These are phyloP conservation scores for Latheticus oryzae DNA, from an alignment of 2,888 invertebrate species.

Conservation along the genomic window DNA sequence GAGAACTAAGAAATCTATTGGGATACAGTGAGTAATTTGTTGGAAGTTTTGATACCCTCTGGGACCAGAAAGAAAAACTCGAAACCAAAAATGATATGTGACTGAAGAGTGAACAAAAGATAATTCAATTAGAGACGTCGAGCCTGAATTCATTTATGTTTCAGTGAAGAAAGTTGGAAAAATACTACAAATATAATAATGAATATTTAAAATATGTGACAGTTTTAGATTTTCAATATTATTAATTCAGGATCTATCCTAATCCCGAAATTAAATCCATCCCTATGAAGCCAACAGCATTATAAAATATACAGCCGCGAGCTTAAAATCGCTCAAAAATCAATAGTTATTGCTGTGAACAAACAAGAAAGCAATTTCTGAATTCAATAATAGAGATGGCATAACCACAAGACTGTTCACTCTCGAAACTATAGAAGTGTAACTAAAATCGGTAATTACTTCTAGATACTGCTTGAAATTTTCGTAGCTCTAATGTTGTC, in stretches of 20 bases:
- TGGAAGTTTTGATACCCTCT: constrained; percentile 3
- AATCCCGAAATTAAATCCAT: constrained; percentile 11
- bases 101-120: too few species aligned
- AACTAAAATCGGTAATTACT: constrained; percentile 27
- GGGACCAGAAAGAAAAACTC: neutral
- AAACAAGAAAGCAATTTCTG: constrained; percentile 33
- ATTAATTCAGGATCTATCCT: constrained; percentile 9
- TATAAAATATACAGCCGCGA: constrained; percentile 15
- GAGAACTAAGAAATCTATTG: too few species aligned
- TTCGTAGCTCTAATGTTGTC: constrained; percentile 2
- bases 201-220: too few species aligned
- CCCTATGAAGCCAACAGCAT: too few species aligned
- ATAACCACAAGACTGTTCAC: constrained; percentile 8
- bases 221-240: neutral
- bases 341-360: constrained; percentile 30
- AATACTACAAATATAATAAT: too few species aligned
- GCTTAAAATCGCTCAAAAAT: constrained; percentile 29
- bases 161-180: too few species aligned
- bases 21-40: neutral
- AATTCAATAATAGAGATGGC: constrained; percentile 23
- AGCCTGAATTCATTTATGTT: too few species aligned
- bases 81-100: constrained; percentile 2
- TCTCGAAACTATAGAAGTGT: constrained; percentile 7
- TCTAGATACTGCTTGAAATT: constrained; percentile 3
- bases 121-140: too few species aligned